These are phyloP conservation scores for Blera fallax DNA, from an alignment of 2,888 invertebrate species.

Conservation along the genomic window DNA sequence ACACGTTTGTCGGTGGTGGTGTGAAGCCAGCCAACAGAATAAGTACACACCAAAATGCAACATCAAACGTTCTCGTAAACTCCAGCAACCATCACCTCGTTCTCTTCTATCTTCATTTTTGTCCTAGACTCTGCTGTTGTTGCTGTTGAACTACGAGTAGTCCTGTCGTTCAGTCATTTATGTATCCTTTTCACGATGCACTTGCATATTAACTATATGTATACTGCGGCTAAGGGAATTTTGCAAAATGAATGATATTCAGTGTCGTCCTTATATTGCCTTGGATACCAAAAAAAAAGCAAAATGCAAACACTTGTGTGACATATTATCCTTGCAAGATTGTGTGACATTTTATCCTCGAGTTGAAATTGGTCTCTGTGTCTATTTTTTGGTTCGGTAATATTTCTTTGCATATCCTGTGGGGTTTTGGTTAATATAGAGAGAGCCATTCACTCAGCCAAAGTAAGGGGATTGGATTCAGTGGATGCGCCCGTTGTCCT, in stretches of 20 bases:
- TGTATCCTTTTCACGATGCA: constrained; percentile 46
- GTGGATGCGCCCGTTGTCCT: too few relatives aligned
- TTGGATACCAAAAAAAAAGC: background rate
- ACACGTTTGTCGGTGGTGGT: constrained; percentile 60
- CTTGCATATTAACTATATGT: constrained; percentile 64
- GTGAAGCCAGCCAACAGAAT: constrained; percentile 53
- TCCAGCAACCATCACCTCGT: constrained; percentile 20
- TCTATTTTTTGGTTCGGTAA: constrained; percentile 20
- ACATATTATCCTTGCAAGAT: constrained; percentile 68
- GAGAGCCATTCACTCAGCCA: constrained; percentile 14
- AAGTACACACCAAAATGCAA: constrained; percentile 65
- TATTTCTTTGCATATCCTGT: constrained; percentile 21
- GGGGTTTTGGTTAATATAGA: constrained; percentile 2
- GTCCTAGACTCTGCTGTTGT: constrained; percentile 1
- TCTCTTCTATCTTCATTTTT: background rate
- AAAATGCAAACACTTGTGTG: constrained; percentile 58
- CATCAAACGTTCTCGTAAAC: constrained; percentile 67
- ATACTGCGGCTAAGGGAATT: constrained; percentile 49
- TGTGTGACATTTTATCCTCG: constrained; percentile 65
- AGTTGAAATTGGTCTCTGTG: constrained; percentile 49
- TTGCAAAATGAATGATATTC: constrained; percentile 65
- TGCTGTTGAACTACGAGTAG: constrained; percentile 41
- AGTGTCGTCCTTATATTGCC: constrained; percentile 41
- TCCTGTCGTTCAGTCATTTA: constrained; percentile 67
- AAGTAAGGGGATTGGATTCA: background rate